Evolutionary conservation across 23 tunicate genomes (phyloP).

Genomic region (Trididemnum miniatum): DNA sequence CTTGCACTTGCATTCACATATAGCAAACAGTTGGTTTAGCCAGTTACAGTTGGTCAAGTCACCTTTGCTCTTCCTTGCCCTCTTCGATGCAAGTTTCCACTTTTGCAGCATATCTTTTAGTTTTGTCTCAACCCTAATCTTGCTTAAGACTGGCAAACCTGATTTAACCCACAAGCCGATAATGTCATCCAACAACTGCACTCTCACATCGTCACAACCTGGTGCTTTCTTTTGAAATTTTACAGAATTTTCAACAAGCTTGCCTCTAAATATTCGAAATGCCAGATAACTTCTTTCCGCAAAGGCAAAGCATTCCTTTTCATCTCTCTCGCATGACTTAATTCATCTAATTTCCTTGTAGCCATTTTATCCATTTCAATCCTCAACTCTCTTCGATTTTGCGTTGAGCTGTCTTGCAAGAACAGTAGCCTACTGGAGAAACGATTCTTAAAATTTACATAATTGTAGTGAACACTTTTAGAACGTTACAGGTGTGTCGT

Average conservation of each 20-base stretch:
- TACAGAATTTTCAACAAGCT: neutral
- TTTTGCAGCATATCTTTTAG: neutral
- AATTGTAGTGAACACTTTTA: too few relatives aligned
- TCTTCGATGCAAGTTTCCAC: constrained; percentile 4
- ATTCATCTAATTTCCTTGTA: too few relatives aligned
- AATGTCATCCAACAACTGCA: constrained; percentile 1
- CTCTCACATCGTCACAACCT: neutral
- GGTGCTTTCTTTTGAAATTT: neutral
- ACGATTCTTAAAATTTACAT: too few relatives aligned
- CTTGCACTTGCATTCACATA: constrained; percentile 2
- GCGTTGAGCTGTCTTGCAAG: too few relatives aligned
- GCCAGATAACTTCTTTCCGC: constrained; percentile 7
- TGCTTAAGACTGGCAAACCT: too few relatives aligned
- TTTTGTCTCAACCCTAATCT: too few relatives aligned
- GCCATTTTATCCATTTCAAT: too few relatives aligned
- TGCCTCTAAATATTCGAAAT: constrained; percentile 3
- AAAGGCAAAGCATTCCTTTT: constrained; percentile 4
- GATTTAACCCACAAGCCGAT: constrained; percentile 14
- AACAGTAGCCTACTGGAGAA: too few relatives aligned
- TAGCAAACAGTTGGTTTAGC: neutral
- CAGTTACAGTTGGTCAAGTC: neutral
- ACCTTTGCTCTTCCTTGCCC: neutral
- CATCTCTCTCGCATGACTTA: neutral
- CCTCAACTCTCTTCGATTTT: too few relatives aligned
- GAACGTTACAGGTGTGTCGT: too few relatives aligned